Conservation (phyloP, 2,888 invertebrate genomes). For the Drosophila melanosoma region DNA sequence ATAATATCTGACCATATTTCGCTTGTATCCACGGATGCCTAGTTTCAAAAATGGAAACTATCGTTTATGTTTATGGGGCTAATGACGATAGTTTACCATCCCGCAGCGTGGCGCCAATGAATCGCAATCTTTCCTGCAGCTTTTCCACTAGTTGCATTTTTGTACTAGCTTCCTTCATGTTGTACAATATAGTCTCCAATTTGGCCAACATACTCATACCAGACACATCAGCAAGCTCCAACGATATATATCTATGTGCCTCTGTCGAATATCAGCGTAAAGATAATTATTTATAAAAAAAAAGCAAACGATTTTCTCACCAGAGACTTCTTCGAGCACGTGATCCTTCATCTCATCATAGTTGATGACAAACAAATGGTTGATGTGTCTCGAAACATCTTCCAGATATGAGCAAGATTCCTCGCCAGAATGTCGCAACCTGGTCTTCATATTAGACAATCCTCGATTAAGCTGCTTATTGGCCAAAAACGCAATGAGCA, state of each 20-base stretch:
- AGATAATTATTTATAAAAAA: neutral
- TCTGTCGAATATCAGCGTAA: constrained; percentile 44
- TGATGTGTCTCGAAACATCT: constrained; percentile 89
- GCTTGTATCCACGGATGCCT: constrained; percentile 87
- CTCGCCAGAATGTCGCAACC: constrained; percentile 87
- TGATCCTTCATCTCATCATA: constrained; percentile 89
- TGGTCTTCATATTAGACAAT: constrained; percentile 87
- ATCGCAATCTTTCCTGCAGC: constrained; percentile 88
- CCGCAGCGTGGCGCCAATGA: constrained; percentile 89
- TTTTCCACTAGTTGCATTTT: constrained; percentile 88
- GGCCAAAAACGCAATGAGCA: constrained; percentile 95
- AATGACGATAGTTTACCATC: constrained; percentile 86
- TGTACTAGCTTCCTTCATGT: constrained; percentile 88
- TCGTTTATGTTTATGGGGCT: neutral
- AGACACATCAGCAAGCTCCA: constrained; percentile 90
- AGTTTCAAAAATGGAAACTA: neutral
- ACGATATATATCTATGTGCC: constrained; percentile 87
- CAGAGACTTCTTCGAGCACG: constrained; percentile 88
- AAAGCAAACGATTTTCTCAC: constrained; percentile 82
- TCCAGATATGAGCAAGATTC: constrained; percentile 90
- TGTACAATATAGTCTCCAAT: constrained; percentile 89
- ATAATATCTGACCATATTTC: constrained; percentile 85
- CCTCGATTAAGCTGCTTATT: constrained; percentile 93
- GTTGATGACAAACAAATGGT: constrained; percentile 89
- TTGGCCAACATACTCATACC: constrained; percentile 91